Conservation (phyloP, 2,113 vertebrate species). For the human (Homo sapiens) region DNA sequence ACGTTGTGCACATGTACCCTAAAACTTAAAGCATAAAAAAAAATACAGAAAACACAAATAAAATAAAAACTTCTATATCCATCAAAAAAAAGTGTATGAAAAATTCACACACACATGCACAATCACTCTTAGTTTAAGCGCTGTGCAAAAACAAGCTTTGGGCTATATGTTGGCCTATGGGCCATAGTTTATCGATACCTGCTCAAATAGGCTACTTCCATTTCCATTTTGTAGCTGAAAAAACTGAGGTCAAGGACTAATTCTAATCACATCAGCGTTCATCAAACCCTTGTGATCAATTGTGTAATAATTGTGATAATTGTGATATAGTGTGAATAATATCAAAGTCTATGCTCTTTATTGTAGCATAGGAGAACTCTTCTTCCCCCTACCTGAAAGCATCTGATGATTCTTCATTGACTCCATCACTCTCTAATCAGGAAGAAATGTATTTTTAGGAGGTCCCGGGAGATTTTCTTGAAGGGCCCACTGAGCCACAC, state of each 20-base stretch:
- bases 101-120: neutral
- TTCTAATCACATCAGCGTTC: neutral
- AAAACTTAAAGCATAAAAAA: too few species aligned
- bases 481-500: neutral
- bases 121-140: neutral
- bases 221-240: neutral
- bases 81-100: neutral
- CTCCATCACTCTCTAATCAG: neutral
- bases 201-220: neutral
- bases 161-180: neutral
- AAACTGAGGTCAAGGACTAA: neutral
- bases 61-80: too few species aligned
- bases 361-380: neutral
- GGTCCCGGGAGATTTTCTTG: neutral
- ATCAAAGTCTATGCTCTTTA: neutral
- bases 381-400: neutral
- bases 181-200: neutral
- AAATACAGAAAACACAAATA: too few species aligned
- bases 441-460: neutral
- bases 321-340: too few species aligned
- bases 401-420: neutral
- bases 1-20: too few species aligned
- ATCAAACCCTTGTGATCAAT: neutral
- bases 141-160: neutral
- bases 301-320: too few species aligned